Conservation (phyloP, 2,888 invertebrate genomes). For the Hecatera dysodea region DNA sequence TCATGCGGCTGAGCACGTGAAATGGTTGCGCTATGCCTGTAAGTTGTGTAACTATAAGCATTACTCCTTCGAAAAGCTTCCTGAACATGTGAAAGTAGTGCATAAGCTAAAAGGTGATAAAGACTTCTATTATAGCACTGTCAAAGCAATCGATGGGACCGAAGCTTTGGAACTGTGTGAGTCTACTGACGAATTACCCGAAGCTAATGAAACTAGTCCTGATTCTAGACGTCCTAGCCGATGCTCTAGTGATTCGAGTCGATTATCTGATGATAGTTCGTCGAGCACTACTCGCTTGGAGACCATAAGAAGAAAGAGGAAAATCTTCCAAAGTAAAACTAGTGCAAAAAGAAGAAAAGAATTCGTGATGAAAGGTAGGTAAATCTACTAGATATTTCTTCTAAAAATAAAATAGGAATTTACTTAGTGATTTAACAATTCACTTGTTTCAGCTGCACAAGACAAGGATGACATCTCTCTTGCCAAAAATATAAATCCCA, state of each 20-base stretch:
- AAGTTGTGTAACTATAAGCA: conserved; percentile 93
- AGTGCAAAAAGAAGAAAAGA: conserved; percentile 78
- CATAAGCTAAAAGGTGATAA: conserved; percentile 91
- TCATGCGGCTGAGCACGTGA: conserved; percentile 93
- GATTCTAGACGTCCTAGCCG: conserved; percentile 84
- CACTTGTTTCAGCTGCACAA: conserved; percentile 75
- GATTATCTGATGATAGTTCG: conserved; percentile 86
- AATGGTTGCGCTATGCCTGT: conserved; percentile 94
- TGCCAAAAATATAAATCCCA: conserved; percentile 68
- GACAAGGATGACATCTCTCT: conserved; percentile 70
- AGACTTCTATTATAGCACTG: conserved; percentile 88
- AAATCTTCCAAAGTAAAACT: conserved; percentile 74
- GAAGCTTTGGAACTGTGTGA: conserved; percentile 83
- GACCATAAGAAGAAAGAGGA: conserved; percentile 79
- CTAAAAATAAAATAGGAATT: neutral
- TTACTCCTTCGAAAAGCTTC: conserved; percentile 92
- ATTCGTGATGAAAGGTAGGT: conserved; percentile 72
- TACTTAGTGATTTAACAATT: conserved; percentile 1
- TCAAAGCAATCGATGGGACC: conserved; percentile 84
- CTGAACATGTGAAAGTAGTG: conserved; percentile 92
- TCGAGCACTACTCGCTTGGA: conserved; percentile 81
- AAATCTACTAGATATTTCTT: no score
- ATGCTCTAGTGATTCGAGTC: conserved; percentile 87
- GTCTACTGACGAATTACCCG: conserved; percentile 73
- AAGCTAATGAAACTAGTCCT: conserved; percentile 77